Conservation (phyloP, 2,797 vertebrate species). For the Clamator glandarius region DNA sequence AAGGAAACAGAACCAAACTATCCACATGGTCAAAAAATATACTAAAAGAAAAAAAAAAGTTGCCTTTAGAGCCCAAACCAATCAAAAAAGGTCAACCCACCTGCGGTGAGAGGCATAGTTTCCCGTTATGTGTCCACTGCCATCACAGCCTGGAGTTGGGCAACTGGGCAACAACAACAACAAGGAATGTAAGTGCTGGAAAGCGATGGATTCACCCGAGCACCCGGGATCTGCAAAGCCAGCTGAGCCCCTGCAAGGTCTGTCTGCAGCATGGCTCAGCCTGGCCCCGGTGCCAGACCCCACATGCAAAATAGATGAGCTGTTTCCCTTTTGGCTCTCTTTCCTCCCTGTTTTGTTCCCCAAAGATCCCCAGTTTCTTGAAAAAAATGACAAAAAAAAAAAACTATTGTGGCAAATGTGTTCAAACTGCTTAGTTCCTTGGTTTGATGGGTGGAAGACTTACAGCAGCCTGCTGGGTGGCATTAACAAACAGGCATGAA, state of each 20-base stretch:
- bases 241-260: not conserved
- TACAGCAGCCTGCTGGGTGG: not conserved
- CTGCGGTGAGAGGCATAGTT: constrained; percentile 99
- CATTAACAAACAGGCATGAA: fast-evolving
- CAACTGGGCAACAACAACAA: constrained; percentile 83
- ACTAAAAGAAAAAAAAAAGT: constrained; percentile 28
- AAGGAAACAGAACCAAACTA: constrained; percentile 69
- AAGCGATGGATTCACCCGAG: not conserved
- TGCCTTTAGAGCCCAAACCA: constrained; percentile 34
- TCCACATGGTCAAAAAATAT: constrained; percentile 57
- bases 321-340: not conserved
- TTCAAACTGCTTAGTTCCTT: not conserved
- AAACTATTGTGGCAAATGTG: not conserved
- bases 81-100: constrained; percentile 74
- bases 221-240: not conserved
- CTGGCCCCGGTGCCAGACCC: not conserved
- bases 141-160: constrained; percentile 97
- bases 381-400: not conserved
- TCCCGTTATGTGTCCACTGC: constrained; percentile 98
- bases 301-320: not conserved
- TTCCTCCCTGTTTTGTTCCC: not conserved
- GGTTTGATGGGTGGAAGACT: not conserved
- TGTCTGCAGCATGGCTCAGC: not conserved
- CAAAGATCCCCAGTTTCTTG: not conserved
- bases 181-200: constrained; percentile 49